A percentile compares a stretch with the other conserved stretches of the same genome.
phyloP scores from a whole-genome alignment of 2,888 invertebrate species.

The Agonopterix heracliana region DNA sequence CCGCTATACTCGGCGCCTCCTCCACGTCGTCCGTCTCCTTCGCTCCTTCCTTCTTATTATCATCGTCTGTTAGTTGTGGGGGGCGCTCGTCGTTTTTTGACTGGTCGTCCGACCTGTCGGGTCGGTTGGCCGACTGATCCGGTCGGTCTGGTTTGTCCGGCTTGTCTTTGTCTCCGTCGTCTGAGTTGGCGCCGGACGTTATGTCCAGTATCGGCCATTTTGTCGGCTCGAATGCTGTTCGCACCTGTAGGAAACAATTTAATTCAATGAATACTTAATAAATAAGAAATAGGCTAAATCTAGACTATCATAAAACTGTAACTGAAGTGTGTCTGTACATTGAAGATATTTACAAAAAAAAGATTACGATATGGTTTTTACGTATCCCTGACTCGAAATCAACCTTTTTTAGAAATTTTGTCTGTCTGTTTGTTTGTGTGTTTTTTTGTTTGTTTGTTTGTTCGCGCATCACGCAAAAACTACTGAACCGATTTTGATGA shows the following conservation, averaged over 20 bases:
- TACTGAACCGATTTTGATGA: too few species aligned
- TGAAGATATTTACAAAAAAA: too few species aligned
- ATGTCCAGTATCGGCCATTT: conserved; percentile 92
- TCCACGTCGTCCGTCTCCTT: conserved; percentile 22
- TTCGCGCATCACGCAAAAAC: too few species aligned
- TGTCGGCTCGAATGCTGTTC: conserved; percentile 87
- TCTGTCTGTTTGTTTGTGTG: too few species aligned
- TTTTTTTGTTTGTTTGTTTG: too few species aligned
- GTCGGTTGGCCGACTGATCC: conserved; percentile 1
- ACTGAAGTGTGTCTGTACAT: too few species aligned
- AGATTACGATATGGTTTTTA: too few species aligned
- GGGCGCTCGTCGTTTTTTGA: conserved; percentile 7
- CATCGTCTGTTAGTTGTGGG: conserved; percentile 19
- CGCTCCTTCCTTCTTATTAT: conserved; percentile 8
- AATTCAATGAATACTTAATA: neutral
- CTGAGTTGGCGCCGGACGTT: conserved; percentile 25
- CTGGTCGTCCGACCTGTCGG: conserved; percentile 9
- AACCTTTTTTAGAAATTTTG: too few species aligned
- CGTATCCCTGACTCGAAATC: too few species aligned
- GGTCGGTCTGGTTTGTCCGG: conserved; percentile 12
- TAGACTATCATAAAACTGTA: too few species aligned
- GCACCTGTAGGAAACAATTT: conserved; percentile 71
- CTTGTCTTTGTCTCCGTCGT: conserved; percentile 30
- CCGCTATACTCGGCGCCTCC: conserved; percentile 50
- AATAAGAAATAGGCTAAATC: too few species aligned